Evolutionary conservation across 2,888 invertebrate species (phyloP), one percentile per base, ranked within the genome.

Genomic region (Phyto melanocephala): DNA sequence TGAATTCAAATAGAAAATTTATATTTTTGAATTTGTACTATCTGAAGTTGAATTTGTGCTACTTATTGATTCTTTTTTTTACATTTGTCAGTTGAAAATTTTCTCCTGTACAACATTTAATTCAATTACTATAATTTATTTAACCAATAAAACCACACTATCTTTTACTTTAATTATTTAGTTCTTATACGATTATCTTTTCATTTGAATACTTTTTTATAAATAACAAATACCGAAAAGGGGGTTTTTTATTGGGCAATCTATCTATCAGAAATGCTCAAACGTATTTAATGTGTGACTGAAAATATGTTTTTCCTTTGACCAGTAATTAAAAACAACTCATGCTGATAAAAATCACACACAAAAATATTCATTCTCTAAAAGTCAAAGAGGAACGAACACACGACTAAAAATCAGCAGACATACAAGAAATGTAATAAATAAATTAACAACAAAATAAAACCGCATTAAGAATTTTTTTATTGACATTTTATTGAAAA

Each of bases 251-350:
- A n/a, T 20, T 13, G 10, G 11, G 17, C 15, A n/a, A 50, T 22
- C 15, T 28, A 40, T 3, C 8, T 5, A 65, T 47, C 63, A 56
- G 10, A 76, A 60, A 76, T 56, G 54, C 56, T 72, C 45, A 72
- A 72, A 50, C 33, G 40, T 58, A 13, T 56, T 40, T 45, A 40
- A 63, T 54, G 65, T 67, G n/a, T 47, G 62, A 60, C 54, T 33
- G 37, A 50, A 63, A 45, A 67, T 28, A 60, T 45, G 35, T 60
- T 47, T 28, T 22, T 45, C 47, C 65, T 80, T 77, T 81, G 77
- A 83, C 65, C 80, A 77, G 84, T 86, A 86, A 86, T 86, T 86
- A 85, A 85, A 86, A 86, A 60, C 83, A 81, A 84, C 82, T 85
- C 85, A 84, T 83, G 79, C 83, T 81, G 80, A 85, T 83, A 79